Evolutionary conservation across 2,888 invertebrate genomes (phyloP), one percentile per base, ranked within the genome.

Genomic region (Caenorhabditis becei): DNA sequence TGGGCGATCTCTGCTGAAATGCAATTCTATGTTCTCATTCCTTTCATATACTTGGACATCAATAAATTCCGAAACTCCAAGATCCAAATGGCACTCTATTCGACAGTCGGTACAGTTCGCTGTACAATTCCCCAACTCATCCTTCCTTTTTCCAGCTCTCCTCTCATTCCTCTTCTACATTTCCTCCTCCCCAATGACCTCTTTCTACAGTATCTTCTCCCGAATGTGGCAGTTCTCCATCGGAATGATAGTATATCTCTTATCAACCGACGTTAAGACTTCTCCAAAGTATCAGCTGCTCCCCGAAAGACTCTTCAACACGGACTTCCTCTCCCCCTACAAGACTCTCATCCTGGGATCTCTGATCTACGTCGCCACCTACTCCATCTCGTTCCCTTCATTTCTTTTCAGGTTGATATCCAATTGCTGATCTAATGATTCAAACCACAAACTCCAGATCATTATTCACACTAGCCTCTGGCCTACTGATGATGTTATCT

Each of bases 1-100:
- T 78, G 77, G 77, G 70, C 77, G 2, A 20, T 78, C 8, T 70
- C 77, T 0, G 77, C 70, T 0, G 77, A 78, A 66, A 41, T 78
- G 14, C 77, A 78, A n/a, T 77, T 70, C 54, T 77, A 65, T 37
- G 20, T 69, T 5, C 32, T 77, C 10, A 51, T 77, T 23, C 77
- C 77, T 16, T 58, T 78, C 11, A n/a, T 78, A 2, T 78, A 37
- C 23, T 24, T 71, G 11, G 28, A 51, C 7, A 26, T 32, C 24
- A 66, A 37, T 20, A 18, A 20, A 32, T 23, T 28, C 35, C 20
- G 44, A 11, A 24, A 18, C 0, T 18, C 24, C 1, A 44, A 53
- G 16, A 18, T 28, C 16, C 20, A 49, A 18, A 24, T 4, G 2
- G 1, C 44, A 41, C 32, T 32, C 26, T 67, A 54, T 11, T n/a